Percentiles rank a stretch among this genome's conserved stretches.
Evolutionary conservation across 2,113 vertebrate genomes (phyloP).

Genomic region (Perccottus glenii): DNA sequence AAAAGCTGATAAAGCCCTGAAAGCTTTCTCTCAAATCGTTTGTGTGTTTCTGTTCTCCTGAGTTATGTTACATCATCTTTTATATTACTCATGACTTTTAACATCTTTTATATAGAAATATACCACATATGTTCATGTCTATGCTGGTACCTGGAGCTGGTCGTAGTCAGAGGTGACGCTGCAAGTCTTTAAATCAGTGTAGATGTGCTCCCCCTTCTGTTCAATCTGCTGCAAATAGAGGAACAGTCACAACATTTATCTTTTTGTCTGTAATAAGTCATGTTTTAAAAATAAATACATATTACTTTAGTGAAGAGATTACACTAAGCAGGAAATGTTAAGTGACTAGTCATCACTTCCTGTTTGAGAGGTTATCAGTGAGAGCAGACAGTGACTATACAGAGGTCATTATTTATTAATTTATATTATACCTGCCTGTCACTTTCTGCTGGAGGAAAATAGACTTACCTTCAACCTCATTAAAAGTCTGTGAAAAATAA

Average conservation of each 20-base stretch:
- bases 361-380: constrained; percentile 1
- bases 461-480: constrained; percentile 39
- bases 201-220: constrained; percentile 2
- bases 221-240: constrained; percentile 16
- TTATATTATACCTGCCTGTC: too few relatives aligned
- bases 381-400: constrained; percentile 25
- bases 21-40: too few relatives aligned
- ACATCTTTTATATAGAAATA: not conserved
- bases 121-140: not conserved
- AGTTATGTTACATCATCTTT: too few relatives aligned
- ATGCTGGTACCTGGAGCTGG: constrained; percentile 29
- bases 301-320: too few relatives aligned
- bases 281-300: not conserved
- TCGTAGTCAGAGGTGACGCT: constrained; percentile 17
- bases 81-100: too few relatives aligned
- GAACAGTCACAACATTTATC: not conserved
- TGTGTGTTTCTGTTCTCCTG: too few relatives aligned
- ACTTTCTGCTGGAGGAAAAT: too few relatives aligned
- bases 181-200: not conserved
- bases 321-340: not conserved
- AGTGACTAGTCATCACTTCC: constrained; percentile 39
- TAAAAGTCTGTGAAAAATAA: constrained; percentile 28
- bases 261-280: too few relatives aligned
- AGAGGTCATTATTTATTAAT: too few relatives aligned
- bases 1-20: too few relatives aligned